These are phyloP conservation scores for Caenorhabditis briggsae DNA, from an alignment of 1,140 invertebrate genomes.

Conservation along the genomic window DNA sequence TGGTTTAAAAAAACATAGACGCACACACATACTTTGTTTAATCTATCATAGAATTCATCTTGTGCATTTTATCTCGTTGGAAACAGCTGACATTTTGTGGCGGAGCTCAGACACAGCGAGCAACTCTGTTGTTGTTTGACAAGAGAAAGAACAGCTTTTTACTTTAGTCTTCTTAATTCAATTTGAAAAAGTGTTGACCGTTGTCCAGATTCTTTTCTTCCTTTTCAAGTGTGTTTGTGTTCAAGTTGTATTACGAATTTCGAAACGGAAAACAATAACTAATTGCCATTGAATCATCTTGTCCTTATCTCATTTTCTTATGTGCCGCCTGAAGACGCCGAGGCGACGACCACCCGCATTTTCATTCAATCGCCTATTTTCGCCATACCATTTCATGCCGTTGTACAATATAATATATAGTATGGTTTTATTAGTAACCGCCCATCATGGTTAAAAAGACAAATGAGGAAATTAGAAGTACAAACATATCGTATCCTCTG, in stretches of 20 bases:
- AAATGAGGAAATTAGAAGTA: background rate
- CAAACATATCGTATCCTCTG: background rate
- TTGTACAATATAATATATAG: conserved; percentile 28
- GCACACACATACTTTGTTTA: conserved; percentile 30
- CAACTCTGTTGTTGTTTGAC: conserved; percentile 15
- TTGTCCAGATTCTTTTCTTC: background rate
- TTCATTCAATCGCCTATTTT: background rate
- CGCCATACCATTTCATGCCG: conserved; percentile 18
- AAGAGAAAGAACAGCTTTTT: conserved; percentile 6
- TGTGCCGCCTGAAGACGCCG: conserved; percentile 30
- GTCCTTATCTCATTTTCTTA: conserved; percentile 37
- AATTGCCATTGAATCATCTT: background rate
- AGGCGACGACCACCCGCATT: conserved; percentile 5
- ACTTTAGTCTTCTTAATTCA: conserved; percentile 26
- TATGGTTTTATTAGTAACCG: conserved; percentile 19
- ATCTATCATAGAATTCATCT: conserved; percentile 53
- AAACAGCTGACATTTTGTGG: conserved; percentile 55
- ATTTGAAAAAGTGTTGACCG: background rate
- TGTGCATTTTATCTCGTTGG: conserved; percentile 34
- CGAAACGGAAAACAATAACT: conserved; percentile 38
- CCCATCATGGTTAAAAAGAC: background rate
- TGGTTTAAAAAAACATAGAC: background rate
- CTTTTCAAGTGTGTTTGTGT: background rate
- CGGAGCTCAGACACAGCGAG: conserved; percentile 23
- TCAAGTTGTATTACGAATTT: conserved; percentile 24